These are phyloP conservation scores for Aulostomus chinensis DNA, from an alignment of 2,797 vertebrate genomes.

Conservation along the genomic window DNA sequence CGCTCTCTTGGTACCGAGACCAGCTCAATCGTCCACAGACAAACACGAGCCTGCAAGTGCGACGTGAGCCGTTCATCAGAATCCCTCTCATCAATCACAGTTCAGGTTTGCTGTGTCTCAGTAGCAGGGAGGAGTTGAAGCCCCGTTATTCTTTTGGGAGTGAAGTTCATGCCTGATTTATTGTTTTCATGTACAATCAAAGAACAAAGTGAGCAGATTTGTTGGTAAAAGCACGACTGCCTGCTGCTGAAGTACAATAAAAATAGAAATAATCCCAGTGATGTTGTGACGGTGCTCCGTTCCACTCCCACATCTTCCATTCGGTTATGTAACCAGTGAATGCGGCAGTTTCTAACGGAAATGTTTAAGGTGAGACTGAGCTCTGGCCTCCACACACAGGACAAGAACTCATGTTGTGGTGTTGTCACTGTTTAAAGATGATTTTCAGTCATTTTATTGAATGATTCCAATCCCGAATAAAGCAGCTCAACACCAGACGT, in stretches of 20 bases:
- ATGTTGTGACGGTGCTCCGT: constrained; percentile 41
- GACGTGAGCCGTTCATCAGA: too few relatives aligned
- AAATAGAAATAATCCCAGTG: constrained; percentile 20
- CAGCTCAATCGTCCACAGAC: too few relatives aligned
- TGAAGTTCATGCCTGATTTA: constrained; percentile 8
- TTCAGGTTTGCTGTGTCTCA: too few relatives aligned
- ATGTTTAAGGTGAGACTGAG: constrained; percentile 13
- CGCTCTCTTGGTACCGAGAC: too few relatives aligned
- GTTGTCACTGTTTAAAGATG: too few relatives aligned
- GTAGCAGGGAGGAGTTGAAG: too few relatives aligned
- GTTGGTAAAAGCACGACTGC: constrained; percentile 4
- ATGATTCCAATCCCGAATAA: too few relatives aligned
- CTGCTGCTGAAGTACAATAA: constrained; percentile 16
- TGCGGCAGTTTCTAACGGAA: constrained; percentile 32
- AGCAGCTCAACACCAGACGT: too few relatives aligned
- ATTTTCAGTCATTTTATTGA: too few relatives aligned
- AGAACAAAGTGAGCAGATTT: constrained; percentile 7
- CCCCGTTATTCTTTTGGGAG: not conserved
- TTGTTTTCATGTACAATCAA: constrained; percentile 14
- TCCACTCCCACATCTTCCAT: constrained; percentile 49
- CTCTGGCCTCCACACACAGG: constrained; percentile 29
- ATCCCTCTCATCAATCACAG: too few relatives aligned
- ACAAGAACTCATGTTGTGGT: not conserved
- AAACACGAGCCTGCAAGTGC: too few relatives aligned
- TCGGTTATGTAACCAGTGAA: constrained; percentile 52